Base-by-base conservation (phyloP, 2,113 vertebrate genomes). In the Ameiurus melas region DNA sequence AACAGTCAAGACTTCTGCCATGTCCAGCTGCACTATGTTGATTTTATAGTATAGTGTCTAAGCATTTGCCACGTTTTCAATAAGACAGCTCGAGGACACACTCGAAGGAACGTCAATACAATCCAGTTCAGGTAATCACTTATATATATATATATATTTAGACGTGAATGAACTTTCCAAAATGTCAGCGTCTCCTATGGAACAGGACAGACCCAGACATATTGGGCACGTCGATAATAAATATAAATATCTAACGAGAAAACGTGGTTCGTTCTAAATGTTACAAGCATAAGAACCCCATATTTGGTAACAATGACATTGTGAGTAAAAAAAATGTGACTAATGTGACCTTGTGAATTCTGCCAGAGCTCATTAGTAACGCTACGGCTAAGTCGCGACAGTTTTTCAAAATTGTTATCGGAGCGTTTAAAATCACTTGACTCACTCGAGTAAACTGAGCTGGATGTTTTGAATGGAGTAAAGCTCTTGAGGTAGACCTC, bases 361-460 rank as follows among this genome's bases (percentile, higher is more conserved):
- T 19, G 68, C 19, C 22, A 60, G 13, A 60, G 27, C 70, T 43
- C 22, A 43, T 19, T 58, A 20, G 3, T 13, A 30, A 77, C 53
- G 14, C 6, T 60, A 60, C 7, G 4, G 43, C 43, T 78, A 78
- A 39, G 6, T 53, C 16, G 3, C 33, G 5, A 33, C n/a, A 13
- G 5, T 20, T 62, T 43, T 13, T 60, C 25, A 3, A 75, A 51
- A 27, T 47, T n/a, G 20, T 83, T 62, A 62, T 83, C 4, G 7
- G 57, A 3, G 30, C 39, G 22, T 62, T 62, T 62, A 62, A 62
- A 62, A 62, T 14, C 22, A 14, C 20, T 62, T 25, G 33, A 75
- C 88, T 83, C 70, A 86, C 88, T 86, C 82, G 81, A 30, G 78
- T 75, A 51, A 86, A 58, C 43, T 62, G 66, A 27, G 73, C 55